Base-by-base conservation (phyloP, 2,797 vertebrate genomes). In the Phalloptychus januarius region DNA sequence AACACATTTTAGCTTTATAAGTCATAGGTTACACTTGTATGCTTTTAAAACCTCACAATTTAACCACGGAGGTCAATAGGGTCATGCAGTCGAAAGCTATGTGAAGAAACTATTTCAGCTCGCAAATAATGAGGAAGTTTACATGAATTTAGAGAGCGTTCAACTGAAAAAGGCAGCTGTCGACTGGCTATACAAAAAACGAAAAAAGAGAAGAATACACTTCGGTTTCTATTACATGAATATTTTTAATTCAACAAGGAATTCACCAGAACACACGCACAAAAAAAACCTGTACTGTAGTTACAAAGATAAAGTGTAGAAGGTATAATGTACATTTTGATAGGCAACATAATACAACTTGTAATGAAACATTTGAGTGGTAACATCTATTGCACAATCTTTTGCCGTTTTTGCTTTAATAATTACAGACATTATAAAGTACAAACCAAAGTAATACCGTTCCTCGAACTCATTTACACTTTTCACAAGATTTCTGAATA, bases 141-240 rank as follows among this genome's bases (percentile, higher is more conserved):
- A 83, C 3, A 46, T 75, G 70, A 71, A 79, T 80, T 85, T 78
- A 61, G 61, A 56, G 76, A 1, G 74, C 7, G 20, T 69, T 83
- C 75, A 65, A 6, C 81, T 67, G 16, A 79, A 79, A 84, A 84
- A 89, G 70, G 78, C 89, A 88, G 79, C 74, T 92, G 85, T 69
- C 50, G 16, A 2, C 42, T 18, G 42, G 72, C 23, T 10, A 23
- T 42, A 10, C 20, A 38, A 11, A 10, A 3, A 28, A 44, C 72
- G 50, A 78, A 82, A 86, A 71, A 79, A 76, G 70, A 69, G 67
- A 70, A 70, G 25, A 44, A 70, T 16, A 52, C 58, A 58, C 28
- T 65, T 23, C 40, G 5, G 3, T 28, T 56, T 54, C 71, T 82
- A 52, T 70, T 28, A 4, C 5, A 28, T 44, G 78, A 1, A 40